Percentiles rank a stretch among this genome's conserved stretches.
Evolutionary conservation across 2,888 invertebrate genomes (phyloP).

Genomic region (Dyspetes luteomarginatus): DNA sequence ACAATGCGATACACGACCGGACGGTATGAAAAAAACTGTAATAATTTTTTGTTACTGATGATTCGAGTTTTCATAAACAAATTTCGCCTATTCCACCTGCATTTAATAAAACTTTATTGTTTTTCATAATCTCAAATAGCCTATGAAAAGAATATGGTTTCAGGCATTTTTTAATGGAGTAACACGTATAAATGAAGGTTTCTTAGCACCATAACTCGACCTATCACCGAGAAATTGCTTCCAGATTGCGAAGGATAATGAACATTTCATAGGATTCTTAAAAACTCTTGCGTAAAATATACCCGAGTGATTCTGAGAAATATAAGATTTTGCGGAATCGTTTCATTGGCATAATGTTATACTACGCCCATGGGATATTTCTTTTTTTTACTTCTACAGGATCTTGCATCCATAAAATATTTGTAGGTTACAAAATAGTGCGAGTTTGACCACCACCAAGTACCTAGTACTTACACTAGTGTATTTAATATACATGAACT

Average conservation of each 20-base stretch:
- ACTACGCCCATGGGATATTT: conserved; percentile 32
- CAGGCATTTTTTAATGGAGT: too few species aligned
- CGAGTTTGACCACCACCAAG: conserved; percentile 55
- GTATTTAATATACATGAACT: conserved; percentile 9
- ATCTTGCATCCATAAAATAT: conserved; percentile 40
- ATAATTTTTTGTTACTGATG: too few species aligned
- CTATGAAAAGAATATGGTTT: too few species aligned
- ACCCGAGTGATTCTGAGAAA: background rate
- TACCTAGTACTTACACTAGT: conserved; percentile 26
- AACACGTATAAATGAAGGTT: too few species aligned
- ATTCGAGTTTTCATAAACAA: too few species aligned
- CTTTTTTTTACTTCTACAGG: conserved; percentile 8
- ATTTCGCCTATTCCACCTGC: too few species aligned
- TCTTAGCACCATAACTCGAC: too few species aligned
- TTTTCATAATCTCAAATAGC: too few species aligned
- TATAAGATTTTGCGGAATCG: background rate
- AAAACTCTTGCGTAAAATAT: conserved; percentile 17
- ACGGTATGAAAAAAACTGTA: too few species aligned
- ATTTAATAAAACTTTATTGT: too few species aligned
- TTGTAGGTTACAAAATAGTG: conserved; percentile 37
- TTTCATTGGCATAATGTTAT: background rate
- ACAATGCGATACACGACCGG: too few species aligned
- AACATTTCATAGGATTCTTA: conserved; percentile 13
- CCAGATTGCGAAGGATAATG: conserved; percentile 8
- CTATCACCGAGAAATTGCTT: background rate